Evolutionary conservation across 1,140 invertebrate species (phyloP), one percentile per base, ranked within the genome.

Genomic region (Drosophila pachea): DNA sequence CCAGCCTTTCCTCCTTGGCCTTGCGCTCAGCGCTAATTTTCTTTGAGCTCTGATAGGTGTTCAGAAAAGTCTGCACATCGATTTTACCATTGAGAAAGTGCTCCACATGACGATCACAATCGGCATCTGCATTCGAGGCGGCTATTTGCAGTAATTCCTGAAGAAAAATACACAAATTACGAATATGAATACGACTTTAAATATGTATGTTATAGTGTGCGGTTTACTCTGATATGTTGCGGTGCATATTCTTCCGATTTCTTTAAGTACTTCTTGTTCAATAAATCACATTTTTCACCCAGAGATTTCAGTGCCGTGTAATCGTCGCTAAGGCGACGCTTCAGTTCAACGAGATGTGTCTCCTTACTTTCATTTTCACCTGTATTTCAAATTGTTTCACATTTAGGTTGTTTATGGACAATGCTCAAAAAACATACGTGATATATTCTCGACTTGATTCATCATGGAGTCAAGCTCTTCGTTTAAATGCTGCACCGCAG

Each of bases 1-100:
- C 91, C 14, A 96, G 86, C 69, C 94, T 93, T 76, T 96, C 95
- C 76, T 95, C 94, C 84, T 95, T 94, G 4, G 94, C 94, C 76
- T 94, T 92, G 49, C 94, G 91, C 9, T 92, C 92, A 73, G 95
- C 93, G 4, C 94, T 94, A 7, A 94, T 76, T 50, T 93, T 93
- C 72, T 94, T 90, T 63, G 92, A 93, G 76, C 93, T 92, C 4
- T 94, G 91, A 78, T 94, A 95, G 14, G 92, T 92, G 36, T 91
- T 91, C 29, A 95, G 87, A 88, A 96, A 96, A 33, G 91, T 92
- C 69, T 95, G 94, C 7, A 95, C 93, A 83, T 95, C 93, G 45
- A 95, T 92, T 73, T 94, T 92, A 11, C 94, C 92, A 78, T 92
- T 91, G 8, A 96, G 88, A 90, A 96, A 96, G 68, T 93, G 90